A percentile compares a stretch with the other conserved stretches of the same genome.
Conservation (phyloP, 2,113 vertebrate genomes). For the Azemiops feae region DNA sequence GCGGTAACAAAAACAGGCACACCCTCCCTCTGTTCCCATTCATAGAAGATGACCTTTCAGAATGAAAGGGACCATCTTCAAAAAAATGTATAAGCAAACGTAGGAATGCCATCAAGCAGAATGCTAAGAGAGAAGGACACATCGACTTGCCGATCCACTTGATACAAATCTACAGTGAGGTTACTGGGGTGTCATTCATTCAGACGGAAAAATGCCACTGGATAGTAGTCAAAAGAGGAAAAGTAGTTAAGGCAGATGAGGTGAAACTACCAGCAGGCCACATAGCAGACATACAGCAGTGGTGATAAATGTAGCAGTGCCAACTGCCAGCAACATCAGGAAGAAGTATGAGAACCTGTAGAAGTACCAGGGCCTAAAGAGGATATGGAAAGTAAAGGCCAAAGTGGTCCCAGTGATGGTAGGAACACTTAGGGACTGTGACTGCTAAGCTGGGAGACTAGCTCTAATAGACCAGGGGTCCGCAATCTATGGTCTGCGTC, state of each 20-base stretch:
- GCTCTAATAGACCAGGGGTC: not conserved
- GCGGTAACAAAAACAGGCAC: not conserved
- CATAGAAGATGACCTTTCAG: not conserved
- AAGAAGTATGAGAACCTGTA: not conserved
- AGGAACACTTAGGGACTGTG: not conserved
- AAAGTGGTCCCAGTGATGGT: not conserved
- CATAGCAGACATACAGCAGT: not conserved
- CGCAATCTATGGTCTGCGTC: too few relatives aligned
- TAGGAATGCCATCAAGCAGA: not conserved
- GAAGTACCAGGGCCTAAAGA: not conserved
- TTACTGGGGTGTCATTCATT: not conserved
- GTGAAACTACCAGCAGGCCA: not conserved
- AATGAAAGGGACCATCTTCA: not conserved
- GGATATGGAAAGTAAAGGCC: not conserved
- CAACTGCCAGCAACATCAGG: not conserved
- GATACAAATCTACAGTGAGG: not conserved
- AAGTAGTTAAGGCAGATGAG: not conserved
- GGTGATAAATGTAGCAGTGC: not conserved
- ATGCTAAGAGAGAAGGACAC: not conserved
- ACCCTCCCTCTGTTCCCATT: not conserved
- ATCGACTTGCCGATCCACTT: not conserved
- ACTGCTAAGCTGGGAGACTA: not conserved
- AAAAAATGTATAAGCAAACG: not conserved
- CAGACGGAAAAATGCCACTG: not conserved
- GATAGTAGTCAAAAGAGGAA: not conserved